Conservation (phyloP, 2,113 vertebrate species). For the Tylochromis polylepis region DNA sequence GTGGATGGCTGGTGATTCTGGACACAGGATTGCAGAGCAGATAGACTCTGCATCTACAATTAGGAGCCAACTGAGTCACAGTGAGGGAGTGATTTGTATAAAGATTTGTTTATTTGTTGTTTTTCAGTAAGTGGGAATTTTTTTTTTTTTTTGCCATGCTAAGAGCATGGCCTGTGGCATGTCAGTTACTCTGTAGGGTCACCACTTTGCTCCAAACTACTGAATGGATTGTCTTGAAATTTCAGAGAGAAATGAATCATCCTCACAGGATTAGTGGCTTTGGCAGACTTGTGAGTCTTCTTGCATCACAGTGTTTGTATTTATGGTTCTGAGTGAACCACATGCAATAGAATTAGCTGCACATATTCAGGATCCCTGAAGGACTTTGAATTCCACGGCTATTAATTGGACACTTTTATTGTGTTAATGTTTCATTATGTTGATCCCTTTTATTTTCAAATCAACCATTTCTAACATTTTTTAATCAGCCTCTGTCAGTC, state of each 20-base stretch:
- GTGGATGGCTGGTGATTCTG: background rate
- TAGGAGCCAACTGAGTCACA: background rate
- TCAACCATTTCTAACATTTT: background rate
- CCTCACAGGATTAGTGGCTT: background rate
- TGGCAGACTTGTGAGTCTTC: background rate
- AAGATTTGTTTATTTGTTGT: background rate
- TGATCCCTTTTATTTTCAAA: background rate
- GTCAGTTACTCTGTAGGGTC: background rate
- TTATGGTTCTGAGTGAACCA: background rate
- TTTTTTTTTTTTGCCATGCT: background rate
- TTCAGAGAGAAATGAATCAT: background rate
- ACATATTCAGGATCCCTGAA: background rate
- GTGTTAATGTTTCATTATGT: background rate
- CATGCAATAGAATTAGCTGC: background rate
- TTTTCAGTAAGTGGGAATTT: background rate
- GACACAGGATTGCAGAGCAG: background rate
- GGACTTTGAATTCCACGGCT: background rate
- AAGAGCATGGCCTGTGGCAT: background rate
- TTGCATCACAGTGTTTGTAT: background rate
- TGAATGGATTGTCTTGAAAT: background rate
- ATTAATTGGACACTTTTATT: background rate
- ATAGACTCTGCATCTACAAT: background rate
- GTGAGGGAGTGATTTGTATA: background rate
- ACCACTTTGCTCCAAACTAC: background rate
- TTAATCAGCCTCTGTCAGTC: background rate